These are phyloP conservation scores for Cheumatopsyche charites DNA, from an alignment of 1,140 invertebrate genomes.

Conservation along the genomic window DNA sequence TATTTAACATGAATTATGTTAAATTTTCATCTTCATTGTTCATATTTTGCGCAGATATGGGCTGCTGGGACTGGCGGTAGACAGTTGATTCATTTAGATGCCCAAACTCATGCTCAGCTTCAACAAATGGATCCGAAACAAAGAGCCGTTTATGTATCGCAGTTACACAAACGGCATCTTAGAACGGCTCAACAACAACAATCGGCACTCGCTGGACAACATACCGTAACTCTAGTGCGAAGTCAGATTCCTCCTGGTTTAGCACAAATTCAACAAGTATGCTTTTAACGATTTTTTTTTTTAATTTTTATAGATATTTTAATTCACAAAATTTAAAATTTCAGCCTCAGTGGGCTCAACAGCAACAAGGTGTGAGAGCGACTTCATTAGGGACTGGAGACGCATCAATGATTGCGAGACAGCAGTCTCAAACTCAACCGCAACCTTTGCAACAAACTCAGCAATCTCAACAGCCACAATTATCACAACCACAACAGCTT, in stretches of 20 bases:
- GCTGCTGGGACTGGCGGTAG: constrained; percentile 57
- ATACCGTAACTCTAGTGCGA: constrained; percentile 62
- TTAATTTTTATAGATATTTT: too few species aligned
- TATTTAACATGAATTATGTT: background rate
- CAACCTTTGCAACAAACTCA: constrained; percentile 12
- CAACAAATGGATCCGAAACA: constrained; percentile 82
- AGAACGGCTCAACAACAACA: constrained; percentile 61
- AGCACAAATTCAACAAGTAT: constrained; percentile 67
- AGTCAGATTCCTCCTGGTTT: constrained; percentile 67
- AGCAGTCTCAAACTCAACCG: constrained; percentile 45
- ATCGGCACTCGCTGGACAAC: background rate
- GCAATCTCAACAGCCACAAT: constrained; percentile 50
- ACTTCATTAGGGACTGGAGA: constrained; percentile 51
- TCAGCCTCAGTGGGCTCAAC: constrained; percentile 69
- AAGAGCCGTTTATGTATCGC: constrained; percentile 76
- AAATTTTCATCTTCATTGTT: background rate
- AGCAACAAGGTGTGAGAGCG: constrained; percentile 65
- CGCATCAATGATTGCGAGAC: constrained; percentile 51
- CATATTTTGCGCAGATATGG: constrained; percentile 52
- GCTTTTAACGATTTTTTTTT: background rate
- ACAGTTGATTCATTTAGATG: constrained; percentile 77
- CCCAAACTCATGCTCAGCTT: constrained; percentile 80
- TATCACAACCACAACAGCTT: constrained; percentile 61
- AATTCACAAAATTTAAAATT: background rate
- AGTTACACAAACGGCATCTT: constrained; percentile 72